Conservation (phyloP, 2,113 vertebrate genomes). For the Indicator indicator region DNA sequence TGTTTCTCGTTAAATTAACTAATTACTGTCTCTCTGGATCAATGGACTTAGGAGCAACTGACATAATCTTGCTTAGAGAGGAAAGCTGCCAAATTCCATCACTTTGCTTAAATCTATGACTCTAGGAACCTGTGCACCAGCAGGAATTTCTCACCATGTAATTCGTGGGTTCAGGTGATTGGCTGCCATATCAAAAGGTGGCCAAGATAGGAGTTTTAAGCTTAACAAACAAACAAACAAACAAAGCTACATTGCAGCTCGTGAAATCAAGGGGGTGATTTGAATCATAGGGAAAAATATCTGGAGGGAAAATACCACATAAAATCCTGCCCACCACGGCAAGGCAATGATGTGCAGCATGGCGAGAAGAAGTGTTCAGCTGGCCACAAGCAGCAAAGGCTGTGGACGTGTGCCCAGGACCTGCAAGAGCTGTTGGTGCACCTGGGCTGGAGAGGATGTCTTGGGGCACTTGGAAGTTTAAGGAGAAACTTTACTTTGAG, state of each 20-base stretch:
- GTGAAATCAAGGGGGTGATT: not conserved
- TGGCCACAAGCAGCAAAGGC: not conserved
- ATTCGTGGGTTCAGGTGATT: not conserved
- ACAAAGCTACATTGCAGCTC: not conserved
- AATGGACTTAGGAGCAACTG: conserved; percentile 8
- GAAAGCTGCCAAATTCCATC: conserved; percentile 34
- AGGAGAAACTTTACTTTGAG: too few species aligned
- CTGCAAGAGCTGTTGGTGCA: too few species aligned
- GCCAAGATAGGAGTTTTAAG: not conserved
- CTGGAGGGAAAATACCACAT: rapidly evolving
- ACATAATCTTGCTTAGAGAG: not conserved
- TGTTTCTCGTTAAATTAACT: conserved; percentile 64
- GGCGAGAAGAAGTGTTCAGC: not conserved
- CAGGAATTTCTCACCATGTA: conserved; percentile 23
- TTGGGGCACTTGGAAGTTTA: not conserved
- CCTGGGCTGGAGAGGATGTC: not conserved
- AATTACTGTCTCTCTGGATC: conserved; percentile 42
- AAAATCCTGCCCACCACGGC: not conserved
- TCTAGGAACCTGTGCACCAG: not conserved
- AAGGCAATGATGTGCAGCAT: not conserved
- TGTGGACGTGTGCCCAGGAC: rapidly evolving
- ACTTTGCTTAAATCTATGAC: conserved; percentile 11
- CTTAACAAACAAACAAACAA: not conserved
- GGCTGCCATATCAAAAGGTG: not conserved
- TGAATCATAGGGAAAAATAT: not conserved